These are phyloP conservation scores for Drosophila kokeensis DNA, from an alignment of 2,888 invertebrate genomes.

Conservation along the genomic window DNA sequence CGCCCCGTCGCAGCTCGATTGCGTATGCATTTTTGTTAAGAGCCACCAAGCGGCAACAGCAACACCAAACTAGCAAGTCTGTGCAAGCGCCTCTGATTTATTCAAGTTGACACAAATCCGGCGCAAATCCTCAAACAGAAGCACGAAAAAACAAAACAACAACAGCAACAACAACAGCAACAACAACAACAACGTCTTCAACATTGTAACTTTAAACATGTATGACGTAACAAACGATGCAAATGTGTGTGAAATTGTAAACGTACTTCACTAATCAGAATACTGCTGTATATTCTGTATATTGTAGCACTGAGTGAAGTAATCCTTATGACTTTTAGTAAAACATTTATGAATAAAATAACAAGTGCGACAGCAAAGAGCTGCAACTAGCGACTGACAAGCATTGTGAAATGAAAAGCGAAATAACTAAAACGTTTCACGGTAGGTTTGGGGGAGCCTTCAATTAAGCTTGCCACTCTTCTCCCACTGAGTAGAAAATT, in stretches of 20 bases:
- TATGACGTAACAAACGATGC: constrained; percentile 59
- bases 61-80: constrained; percentile 62
- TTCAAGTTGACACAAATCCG: constrained; percentile 81
- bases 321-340: constrained; percentile 38
- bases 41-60: constrained; percentile 46
- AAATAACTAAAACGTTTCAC: constrained; percentile 49
- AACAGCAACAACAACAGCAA: constrained; percentile 4
- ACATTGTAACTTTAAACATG: constrained; percentile 67
- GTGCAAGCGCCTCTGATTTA: constrained; percentile 75
- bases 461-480: constrained; percentile 38
- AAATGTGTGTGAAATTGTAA: constrained; percentile 28
- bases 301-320: constrained; percentile 34
- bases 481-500: constrained; percentile 21
- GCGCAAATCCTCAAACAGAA: constrained; percentile 70
- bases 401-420: constrained; percentile 68
- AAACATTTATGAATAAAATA: constrained; percentile 76
- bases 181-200: constrained; percentile 32
- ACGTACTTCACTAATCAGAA: constrained; percentile 7
- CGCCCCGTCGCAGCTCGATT: constrained; percentile 68
- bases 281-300: neutral
- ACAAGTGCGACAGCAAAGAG: constrained; percentile 34
- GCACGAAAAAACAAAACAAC: constrained; percentile 16
- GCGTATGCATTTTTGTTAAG: constrained; percentile 67
- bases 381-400: constrained; percentile 42
- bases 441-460: neutral